Conservation (phyloP, 1,140 invertebrate genomes). For the Archegozetes longisetosus region DNA sequence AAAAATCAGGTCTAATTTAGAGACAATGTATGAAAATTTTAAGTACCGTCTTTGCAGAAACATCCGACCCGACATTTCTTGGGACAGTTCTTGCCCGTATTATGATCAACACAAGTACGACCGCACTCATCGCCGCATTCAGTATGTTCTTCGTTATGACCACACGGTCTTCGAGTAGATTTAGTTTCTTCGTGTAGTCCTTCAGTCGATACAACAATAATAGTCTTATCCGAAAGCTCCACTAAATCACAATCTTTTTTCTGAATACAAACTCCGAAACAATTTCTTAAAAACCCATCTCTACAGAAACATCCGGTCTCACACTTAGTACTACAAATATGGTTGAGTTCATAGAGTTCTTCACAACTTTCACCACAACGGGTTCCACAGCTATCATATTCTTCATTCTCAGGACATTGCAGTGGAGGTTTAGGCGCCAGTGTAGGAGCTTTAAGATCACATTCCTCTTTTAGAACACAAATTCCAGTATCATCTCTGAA, state of each 20-base stretch:
- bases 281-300: background rate
- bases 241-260: background rate
- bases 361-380: background rate
- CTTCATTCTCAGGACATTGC: background rate
- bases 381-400: background rate
- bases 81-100: background rate
- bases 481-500: background rate
- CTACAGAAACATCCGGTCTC: background rate
- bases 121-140: constrained; percentile 3
- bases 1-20: too few relatives aligned
- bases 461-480: background rate
- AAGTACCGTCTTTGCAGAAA: background rate
- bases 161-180: too few relatives aligned
- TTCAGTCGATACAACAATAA: too few relatives aligned
- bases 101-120: constrained; percentile 5
- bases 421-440: background rate
- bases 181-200: too few relatives aligned
- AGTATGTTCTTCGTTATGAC: constrained; percentile 1
- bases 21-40: too few relatives aligned
- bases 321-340: background rate
- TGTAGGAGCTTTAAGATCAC: background rate
- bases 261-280: background rate
- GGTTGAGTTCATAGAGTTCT: background rate
- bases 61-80: background rate
- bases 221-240: too few relatives aligned